phyloP scores from a whole-genome alignment of 2,113 vertebrate species.

The Tor tambroides region DNA sequence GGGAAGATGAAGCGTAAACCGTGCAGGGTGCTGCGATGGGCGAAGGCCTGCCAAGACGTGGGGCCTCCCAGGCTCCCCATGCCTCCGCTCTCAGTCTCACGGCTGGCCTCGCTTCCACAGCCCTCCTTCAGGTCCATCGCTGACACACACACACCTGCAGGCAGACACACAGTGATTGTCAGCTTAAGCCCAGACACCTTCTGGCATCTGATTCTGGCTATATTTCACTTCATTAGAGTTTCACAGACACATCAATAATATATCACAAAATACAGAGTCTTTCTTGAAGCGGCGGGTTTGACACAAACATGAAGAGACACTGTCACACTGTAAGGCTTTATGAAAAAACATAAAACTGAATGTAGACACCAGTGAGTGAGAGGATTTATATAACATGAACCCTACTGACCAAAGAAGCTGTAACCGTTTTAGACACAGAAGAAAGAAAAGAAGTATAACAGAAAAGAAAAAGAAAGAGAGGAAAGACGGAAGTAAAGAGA shows the following conservation, averaged over 20 bases:
- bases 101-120: slow-evolving; percentile 85
- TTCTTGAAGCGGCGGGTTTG: slow-evolving; percentile 11
- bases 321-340: slow-evolving; percentile 15
- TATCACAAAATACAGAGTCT: not conserved
- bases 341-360: slow-evolving; percentile 30
- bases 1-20: slow-evolving; percentile 94
- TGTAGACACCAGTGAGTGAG: slow-evolving; percentile 16
- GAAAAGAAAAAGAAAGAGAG: not conserved
- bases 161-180: slow-evolving; percentile 16
- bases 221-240: slow-evolving; percentile 27
- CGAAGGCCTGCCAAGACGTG: slow-evolving; percentile 88
- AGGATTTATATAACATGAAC: not conserved
- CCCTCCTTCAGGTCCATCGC: slow-evolving; percentile 95
- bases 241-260: slow-evolving; percentile 16
- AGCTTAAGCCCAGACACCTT: slow-evolving; percentile 23
- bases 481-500: not conserved
- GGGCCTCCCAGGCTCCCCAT: slow-evolving; percentile 63
- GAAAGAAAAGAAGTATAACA: not conserved
- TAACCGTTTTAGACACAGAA: not conserved
- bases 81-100: slow-evolving; percentile 80
- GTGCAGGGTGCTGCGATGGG: slow-evolving; percentile 90
- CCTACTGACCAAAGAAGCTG: slow-evolving; percentile 3
- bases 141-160: slow-evolving; percentile 61
- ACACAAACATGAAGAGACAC: slow-evolving; percentile 33
- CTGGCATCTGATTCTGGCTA: slow-evolving; percentile 7